Base-by-base conservation (phyloP, 2,797 vertebrate species). In the Phoxinus dragarum region DNA sequence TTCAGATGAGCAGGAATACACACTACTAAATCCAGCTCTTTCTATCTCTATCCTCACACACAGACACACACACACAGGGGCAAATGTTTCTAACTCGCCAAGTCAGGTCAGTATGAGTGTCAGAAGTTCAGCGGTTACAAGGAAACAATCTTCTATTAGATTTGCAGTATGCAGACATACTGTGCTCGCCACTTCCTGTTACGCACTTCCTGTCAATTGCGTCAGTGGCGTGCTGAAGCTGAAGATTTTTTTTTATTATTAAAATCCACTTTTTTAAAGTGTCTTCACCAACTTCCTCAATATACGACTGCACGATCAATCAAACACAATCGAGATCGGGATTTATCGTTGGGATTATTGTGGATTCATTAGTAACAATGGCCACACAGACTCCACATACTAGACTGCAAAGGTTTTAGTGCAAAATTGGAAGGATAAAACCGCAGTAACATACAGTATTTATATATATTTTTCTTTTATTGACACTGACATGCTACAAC, bases 101-200 rank as follows among this genome's bases (percentile, higher is more conserved):
- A 38, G 36, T 76, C 74, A 76, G 74, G 74, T 56, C 76, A 64
- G 38, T 42, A 12, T 6, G 19, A 40, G 14, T 49, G 47, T 54
- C 52, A 82, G 67, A 40, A 61, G 69, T 42, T 52, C 72, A 68
- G 14, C 3, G 8, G 9, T 21, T 77, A 71, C 42, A 61, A 59
- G 69, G 27, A 84, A 84, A 81, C 59, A 66, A 75, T 84, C 80
- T 67, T 31, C 76, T 85, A 82, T 75, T 80, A 38, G 61, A 85
- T 89, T 87, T 88, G 84, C 84, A 81, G 67, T 77, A 40, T 81
- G 80, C 86, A 86, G 79, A 52, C 77, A 67, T 54, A 74, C 72
- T 84, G 81, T 36, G 64, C 81, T 84, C 36, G 88, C 89, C 91
- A 90, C 91, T 89, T 90, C 90, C 90, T 83, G 90, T 42, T 73